Evolutionary conservation across 2,113 vertebrate species (phyloP).

Genomic region (Ibidorhyncha struthersii): DNA sequence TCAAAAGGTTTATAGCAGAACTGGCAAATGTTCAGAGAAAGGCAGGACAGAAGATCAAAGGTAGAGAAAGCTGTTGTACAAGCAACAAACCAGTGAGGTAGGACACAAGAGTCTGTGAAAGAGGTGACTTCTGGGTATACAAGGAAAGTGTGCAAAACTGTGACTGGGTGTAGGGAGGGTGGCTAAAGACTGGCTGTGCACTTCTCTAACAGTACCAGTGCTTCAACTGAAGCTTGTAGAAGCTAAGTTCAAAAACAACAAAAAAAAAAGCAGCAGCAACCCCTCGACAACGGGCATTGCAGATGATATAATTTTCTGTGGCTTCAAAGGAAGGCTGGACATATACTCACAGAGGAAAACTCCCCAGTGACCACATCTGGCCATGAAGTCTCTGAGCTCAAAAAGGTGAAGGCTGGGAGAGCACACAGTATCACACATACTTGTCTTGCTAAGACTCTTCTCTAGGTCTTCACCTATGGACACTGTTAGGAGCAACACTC

Average conservation of each 20-base stretch:
- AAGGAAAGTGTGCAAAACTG: background rate
- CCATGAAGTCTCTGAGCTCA: background rate
- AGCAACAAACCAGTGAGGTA: background rate
- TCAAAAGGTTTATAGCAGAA: background rate
- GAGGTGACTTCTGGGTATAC: background rate
- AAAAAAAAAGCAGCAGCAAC: background rate
- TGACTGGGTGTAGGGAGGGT: background rate
- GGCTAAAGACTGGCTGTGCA: background rate
- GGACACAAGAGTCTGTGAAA: background rate
- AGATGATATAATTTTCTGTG: background rate
- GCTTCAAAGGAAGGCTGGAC: background rate
- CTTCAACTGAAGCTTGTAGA: background rate
- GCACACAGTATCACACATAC: background rate
- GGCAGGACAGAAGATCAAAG: background rate
- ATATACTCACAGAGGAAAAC: background rate
- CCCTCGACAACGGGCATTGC: background rate
- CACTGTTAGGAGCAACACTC: background rate
- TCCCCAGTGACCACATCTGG: background rate
- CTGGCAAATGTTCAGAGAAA: background rate
- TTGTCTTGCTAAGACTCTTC: background rate
- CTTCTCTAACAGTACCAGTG: background rate
- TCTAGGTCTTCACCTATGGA: background rate
- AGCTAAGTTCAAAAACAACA: background rate
- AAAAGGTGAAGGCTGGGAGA: background rate
- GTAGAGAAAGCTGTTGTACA: background rate